These are phyloP conservation scores for Naja naja DNA, from an alignment of 2,113 vertebrate genomes.

Conservation along the genomic window DNA sequence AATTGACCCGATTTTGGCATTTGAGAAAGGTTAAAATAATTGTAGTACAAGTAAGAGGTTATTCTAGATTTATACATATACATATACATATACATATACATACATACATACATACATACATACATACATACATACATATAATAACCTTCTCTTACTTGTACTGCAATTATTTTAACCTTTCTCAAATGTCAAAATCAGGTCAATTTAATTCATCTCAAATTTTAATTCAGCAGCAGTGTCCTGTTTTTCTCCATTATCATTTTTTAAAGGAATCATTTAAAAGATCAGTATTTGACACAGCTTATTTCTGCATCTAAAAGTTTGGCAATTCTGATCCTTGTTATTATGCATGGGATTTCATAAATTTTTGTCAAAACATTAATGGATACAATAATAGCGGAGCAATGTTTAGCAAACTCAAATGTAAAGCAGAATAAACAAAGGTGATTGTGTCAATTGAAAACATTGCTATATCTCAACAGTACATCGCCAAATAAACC, in stretches of 20 bases:
- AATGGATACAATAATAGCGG: background rate
- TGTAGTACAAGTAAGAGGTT: background rate
- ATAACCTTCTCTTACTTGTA: background rate
- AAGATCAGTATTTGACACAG: slow-evolving; percentile 11
- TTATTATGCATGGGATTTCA: background rate
- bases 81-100: too few species aligned
- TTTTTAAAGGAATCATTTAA: slow-evolving; percentile 25
- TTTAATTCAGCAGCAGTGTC: background rate
- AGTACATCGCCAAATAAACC: background rate
- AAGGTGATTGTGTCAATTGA: background rate
- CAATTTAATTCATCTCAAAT: background rate
- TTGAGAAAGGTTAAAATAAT: background rate
- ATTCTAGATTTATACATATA: too few species aligned
- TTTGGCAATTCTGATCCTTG: slow-evolving; percentile 32
- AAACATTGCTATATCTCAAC: background rate
- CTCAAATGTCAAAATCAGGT: background rate
- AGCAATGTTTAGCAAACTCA: slow-evolving; percentile 4
- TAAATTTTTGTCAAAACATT: background rate
- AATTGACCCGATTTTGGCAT: background rate
- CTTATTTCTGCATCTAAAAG: slow-evolving; percentile 22
- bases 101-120: too few species aligned
- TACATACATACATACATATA: too few species aligned
- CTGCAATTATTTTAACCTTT: background rate
- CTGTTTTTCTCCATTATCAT: background rate
- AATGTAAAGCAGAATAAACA: slow-evolving; percentile 1